Evolutionary conservation across 1,140 invertebrate species (phyloP), one percentile per base, ranked within the genome.

Genomic region (Drosophila pachea): DNA sequence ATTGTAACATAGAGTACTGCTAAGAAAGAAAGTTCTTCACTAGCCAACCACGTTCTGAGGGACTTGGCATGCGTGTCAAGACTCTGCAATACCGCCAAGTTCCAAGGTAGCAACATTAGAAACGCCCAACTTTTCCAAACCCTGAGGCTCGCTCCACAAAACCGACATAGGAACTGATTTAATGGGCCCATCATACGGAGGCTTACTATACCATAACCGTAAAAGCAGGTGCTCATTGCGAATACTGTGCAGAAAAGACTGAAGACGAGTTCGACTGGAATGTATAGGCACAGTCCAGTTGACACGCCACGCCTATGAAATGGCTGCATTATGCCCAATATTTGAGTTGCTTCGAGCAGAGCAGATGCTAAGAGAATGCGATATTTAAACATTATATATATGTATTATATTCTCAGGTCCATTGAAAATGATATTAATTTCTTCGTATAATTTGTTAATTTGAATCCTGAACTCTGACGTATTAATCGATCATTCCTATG

Each of bases 81-180:
- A 29, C 48, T 48, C 5, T 62, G 11, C 9, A 32, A 8, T 8
- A 58, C 56, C 12, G 42, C 49, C 2, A 78, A 7, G n/a, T 42
- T 35, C 78, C 78, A 82, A 14, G 78, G 78, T 7, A 82, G 36
- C 1, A 84, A 8, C 71, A 78, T 84, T 22, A 78, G 1, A 4
- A 43, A 33, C 31, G 49, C 35, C 6, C 36, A 58, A 0, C 11
- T 7, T 1, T 56, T 47, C 78, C 78, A 82, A 7, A 83, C 16
- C 11, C 22, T 8, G 4, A 74, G 7, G 9, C 52, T 45, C 2
- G 68, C 45, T 2, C 1, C 35, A 2, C 72, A 73, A 2, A 82
- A 4, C 0, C 49, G 50, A 29, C 31, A 4, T 0, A 72, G 7
- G 32, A 82, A 63, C 5, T 53, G 32, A 12, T 48, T 59, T 0